phyloP scores from a whole-genome alignment of 2,888 invertebrate species.

The Mythimna albipuncta region DNA sequence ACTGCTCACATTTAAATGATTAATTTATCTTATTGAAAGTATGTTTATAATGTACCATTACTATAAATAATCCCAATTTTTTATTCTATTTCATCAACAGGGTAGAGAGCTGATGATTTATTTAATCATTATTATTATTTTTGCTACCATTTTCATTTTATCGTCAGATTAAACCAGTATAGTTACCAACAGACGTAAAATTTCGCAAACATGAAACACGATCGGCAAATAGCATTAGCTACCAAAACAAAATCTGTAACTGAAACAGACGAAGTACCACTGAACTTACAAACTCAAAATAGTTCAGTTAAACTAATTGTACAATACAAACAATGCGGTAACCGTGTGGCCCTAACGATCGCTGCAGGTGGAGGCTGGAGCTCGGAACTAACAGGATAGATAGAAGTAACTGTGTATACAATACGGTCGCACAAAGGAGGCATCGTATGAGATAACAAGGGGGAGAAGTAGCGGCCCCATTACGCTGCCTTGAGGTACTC shows the following conservation, averaged over 20 bases:
- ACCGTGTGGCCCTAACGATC: conserved; percentile 77
- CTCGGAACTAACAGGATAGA: conserved; percentile 71
- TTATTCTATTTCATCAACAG: too few relatives aligned
- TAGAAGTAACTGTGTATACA: conserved; percentile 70
- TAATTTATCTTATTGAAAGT: too few relatives aligned
- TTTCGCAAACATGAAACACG: conserved; percentile 10
- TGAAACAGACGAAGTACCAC: conserved; percentile 65
- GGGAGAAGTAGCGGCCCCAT: conserved; percentile 83
- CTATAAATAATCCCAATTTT: too few relatives aligned
- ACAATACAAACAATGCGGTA: conserved; percentile 82
- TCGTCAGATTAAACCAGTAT: too few relatives aligned
- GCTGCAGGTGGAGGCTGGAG: conserved; percentile 74
- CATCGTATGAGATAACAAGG: conserved; percentile 85
- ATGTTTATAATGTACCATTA: too few relatives aligned
- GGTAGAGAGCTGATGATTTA: too few relatives aligned
- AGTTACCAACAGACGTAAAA: not conserved
- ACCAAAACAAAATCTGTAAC: conserved; percentile 64
- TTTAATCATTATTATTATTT: too few relatives aligned
- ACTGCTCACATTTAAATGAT: too few relatives aligned
- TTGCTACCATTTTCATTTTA: too few relatives aligned
- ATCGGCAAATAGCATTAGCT: conserved; percentile 24
- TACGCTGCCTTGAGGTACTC: conserved; percentile 81
- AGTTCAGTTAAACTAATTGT: conserved; percentile 83
- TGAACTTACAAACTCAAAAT: conserved; percentile 79
- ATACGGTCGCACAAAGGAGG: conserved; percentile 79